Conservation (phyloP, 2,113 vertebrate species). For the Phocoena sinus region DNA sequence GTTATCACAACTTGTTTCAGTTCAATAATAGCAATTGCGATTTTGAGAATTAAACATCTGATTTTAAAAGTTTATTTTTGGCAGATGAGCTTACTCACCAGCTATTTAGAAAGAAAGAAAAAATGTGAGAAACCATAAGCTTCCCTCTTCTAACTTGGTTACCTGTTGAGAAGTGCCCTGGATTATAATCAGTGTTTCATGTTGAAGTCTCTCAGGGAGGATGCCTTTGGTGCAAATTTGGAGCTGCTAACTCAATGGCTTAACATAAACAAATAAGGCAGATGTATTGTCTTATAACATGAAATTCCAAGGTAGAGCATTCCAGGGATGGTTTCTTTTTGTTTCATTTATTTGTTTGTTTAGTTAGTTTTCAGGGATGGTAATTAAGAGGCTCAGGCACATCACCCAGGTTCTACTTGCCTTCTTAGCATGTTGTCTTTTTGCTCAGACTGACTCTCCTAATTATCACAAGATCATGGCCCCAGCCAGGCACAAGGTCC, state of each 20-base stretch:
- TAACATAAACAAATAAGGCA: background rate
- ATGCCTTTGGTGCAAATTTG: background rate
- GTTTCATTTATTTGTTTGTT: background rate
- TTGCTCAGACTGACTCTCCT: background rate
- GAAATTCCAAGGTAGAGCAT: background rate
- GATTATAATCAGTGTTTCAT: background rate
- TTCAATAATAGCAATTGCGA: background rate
- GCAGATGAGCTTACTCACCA: background rate
- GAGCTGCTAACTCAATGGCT: background rate
- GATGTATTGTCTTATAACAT: background rate
- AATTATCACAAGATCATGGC: background rate
- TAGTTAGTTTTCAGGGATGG: background rate
- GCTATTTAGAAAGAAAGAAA: background rate
- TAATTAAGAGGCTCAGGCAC: background rate
- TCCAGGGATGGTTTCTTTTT: background rate
- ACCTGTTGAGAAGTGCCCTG: background rate
- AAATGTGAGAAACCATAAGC: background rate
- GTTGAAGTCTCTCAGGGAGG: background rate
- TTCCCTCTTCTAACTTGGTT: background rate
- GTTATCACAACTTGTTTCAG: background rate
- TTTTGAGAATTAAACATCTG: constrained; percentile 23
- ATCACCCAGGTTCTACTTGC: background rate
- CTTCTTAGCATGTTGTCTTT: background rate
- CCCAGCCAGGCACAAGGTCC: background rate
- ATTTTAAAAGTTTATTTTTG: constrained; percentile 6